These are phyloP conservation scores for Protophormia terraenovae DNA, from an alignment of 2,888 invertebrate species.

Conservation along the genomic window DNA sequence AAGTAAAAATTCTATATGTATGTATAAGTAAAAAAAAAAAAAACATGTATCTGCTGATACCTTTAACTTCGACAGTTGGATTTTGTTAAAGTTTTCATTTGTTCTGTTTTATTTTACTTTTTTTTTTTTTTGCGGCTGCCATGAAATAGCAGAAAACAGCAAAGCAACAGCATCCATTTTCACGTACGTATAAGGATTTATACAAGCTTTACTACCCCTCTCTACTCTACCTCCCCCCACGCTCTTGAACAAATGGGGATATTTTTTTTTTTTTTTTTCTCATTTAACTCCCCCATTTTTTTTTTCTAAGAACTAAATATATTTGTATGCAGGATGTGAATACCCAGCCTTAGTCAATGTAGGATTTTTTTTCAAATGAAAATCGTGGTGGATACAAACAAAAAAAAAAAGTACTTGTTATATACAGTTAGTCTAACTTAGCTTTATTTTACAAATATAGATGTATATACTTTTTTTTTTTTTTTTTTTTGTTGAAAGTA, in stretches of 20 bases:
- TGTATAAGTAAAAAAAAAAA: background rate
- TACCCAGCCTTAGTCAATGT: slow-evolving; percentile 10
- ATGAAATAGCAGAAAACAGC: no score
- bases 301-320: background rate
- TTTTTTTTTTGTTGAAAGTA: background rate
- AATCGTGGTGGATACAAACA: slow-evolving; percentile 14
- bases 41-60: slow-evolving; percentile 21
- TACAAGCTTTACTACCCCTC: slow-evolving; percentile 3
- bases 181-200: slow-evolving; percentile 61
- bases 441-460: slow-evolving; percentile 7
- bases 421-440: slow-evolving; percentile 50
- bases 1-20: background rate
- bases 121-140: background rate
- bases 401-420: slow-evolving; percentile 14
- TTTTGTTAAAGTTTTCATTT: slow-evolving; percentile 33
- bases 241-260: no score
- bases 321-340: background rate
- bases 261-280: no score
- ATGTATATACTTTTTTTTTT: no score
- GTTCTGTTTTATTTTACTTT: slow-evolving; percentile 7
- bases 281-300: slow-evolving; percentile 4
- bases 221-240: background rate
- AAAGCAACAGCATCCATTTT: slow-evolving; percentile 63
- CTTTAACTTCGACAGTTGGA: slow-evolving; percentile 65
- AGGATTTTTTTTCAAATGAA: background rate